These are phyloP conservation scores for Anthopleura sola DNA, from an alignment of 64 coral and sea anemone genomes.

Conservation along the genomic window DNA sequence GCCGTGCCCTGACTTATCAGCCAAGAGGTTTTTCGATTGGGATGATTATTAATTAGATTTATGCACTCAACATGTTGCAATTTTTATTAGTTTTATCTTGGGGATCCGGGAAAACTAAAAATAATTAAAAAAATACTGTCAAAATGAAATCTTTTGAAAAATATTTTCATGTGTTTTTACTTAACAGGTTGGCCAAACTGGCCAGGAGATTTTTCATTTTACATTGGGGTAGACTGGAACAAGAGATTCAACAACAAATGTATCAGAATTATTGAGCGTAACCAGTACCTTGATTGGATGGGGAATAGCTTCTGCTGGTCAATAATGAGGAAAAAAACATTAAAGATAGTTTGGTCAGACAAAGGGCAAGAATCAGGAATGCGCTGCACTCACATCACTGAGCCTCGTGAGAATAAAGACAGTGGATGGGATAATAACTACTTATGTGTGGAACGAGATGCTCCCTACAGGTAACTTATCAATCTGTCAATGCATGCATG, in stretches of 20 bases:
- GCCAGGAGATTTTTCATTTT: constrained; percentile 30
- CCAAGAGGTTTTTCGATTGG: no score
- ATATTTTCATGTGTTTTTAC: no score
- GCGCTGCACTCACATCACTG: constrained; percentile 42
- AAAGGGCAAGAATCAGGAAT: not conserved
- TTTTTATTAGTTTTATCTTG: no score
- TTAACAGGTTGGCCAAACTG: constrained; percentile 47
- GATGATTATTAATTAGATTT: no score
- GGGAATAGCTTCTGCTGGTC: not conserved
- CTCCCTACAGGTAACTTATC: constrained; percentile 39
- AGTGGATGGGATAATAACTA: constrained; percentile 61
- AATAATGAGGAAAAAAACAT: not conserved
- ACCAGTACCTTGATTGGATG: constrained; percentile 5
- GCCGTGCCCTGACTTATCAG: no score
- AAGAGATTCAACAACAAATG: not conserved
- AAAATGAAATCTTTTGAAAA: no score
- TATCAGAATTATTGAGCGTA: constrained; percentile 34
- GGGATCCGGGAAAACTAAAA: no score
- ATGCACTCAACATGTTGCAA: no score
- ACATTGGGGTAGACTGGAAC: not conserved
- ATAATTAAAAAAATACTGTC: no score
- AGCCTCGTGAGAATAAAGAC: constrained; percentile 6
- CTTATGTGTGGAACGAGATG: constrained; percentile 27
- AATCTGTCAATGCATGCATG: no score
- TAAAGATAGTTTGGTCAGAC: constrained; percentile 55